phyloP scores from a whole-genome alignment of 1,140 invertebrate genomes.

The Lasioglossum albipes region DNA sequence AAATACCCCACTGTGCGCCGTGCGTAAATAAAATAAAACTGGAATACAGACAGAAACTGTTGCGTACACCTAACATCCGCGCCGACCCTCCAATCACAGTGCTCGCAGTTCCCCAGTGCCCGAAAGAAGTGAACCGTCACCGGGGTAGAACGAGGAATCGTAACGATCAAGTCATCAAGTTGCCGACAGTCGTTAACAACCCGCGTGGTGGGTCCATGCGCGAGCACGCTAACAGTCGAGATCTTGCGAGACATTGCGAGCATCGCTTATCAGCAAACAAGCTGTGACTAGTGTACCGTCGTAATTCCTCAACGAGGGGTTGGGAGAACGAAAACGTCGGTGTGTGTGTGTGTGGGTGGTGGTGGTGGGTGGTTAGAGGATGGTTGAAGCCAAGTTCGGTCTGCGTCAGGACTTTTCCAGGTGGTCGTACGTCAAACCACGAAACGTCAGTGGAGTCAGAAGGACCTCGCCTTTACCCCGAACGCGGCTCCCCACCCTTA shows the following conservation, averaged over 20 bases:
- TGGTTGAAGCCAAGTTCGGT: conserved; percentile 1
- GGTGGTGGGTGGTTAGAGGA: neutral
- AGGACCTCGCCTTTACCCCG: conserved; percentile 19
- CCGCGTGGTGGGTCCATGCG: neutral
- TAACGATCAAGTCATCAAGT: neutral
- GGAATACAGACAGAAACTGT: too few species aligned
- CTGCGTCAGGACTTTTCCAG: conserved; percentile 30
- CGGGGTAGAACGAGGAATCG: neutral
- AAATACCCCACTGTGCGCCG: too few species aligned
- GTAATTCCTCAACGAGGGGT: conserved; percentile 14
- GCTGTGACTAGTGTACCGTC: conserved; percentile 11
- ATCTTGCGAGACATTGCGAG: neutral
- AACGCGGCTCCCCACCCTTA: neutral
- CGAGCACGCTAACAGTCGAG: neutral
- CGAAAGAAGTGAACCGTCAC: too few species aligned
- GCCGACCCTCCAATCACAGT: too few species aligned
- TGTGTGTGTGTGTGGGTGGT: too few species aligned
- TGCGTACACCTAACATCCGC: too few species aligned
- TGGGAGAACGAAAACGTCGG: neutral
- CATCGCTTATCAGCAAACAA: conserved; percentile 33
- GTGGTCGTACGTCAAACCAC: conserved; percentile 30
- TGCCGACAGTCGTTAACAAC: neutral
- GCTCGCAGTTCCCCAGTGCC: too few species aligned
- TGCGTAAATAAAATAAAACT: too few species aligned
- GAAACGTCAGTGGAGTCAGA: conserved; percentile 21